These are phyloP conservation scores for Acanthococcus lagerstroemiae DNA, from an alignment of 2,888 invertebrate genomes.

Conservation along the genomic window DNA sequence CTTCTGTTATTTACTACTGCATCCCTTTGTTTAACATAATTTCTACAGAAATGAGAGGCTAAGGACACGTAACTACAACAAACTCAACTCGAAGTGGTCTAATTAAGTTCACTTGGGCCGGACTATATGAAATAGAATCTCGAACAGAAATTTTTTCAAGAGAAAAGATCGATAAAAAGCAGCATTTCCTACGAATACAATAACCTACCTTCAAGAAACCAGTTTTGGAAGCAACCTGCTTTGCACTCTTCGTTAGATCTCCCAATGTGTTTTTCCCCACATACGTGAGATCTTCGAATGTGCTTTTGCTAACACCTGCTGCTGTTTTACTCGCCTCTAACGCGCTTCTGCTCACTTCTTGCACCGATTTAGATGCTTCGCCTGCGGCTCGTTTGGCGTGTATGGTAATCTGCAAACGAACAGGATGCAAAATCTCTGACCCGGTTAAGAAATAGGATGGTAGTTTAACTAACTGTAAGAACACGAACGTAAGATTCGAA, in stretches of 20 bases:
- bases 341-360: constrained; percentile 74
- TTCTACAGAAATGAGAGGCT: no score
- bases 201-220: constrained; percentile 61
- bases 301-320: constrained; percentile 77
- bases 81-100: no score
- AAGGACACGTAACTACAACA: no score
- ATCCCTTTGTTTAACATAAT: no score
- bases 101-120: no score
- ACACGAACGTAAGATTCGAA: constrained; percentile 54
- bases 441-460: neutral
- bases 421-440: neutral
- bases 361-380: constrained; percentile 71
- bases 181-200: no score
- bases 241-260: constrained; percentile 82
- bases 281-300: constrained; percentile 76
- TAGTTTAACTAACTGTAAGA: constrained; percentile 36
- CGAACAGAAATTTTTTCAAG: no score
- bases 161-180: no score
- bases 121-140: no score
- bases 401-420: constrained; percentile 61
- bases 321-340: constrained; percentile 79
- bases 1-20: no score
- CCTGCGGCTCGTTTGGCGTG: constrained; percentile 79
- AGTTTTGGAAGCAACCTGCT: constrained; percentile 76
- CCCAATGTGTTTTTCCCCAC: constrained; percentile 83